Percentiles rank a stretch among this genome's conserved stretches.
phyloP scores from a whole-genome alignment of 2,888 invertebrate species.

The Leptinotarsa juncta region DNA sequence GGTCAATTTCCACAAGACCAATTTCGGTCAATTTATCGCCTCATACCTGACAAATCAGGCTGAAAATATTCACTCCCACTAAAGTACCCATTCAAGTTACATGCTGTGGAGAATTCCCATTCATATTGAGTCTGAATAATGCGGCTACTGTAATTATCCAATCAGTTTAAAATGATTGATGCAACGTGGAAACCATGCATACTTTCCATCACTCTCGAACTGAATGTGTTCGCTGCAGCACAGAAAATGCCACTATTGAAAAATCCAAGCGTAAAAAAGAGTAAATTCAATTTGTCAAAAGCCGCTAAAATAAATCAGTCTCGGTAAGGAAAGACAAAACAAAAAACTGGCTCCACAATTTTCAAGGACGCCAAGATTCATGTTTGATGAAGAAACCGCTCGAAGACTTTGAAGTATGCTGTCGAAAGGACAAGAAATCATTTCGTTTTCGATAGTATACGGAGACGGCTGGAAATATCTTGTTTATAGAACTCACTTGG shows the following conservation, averaged over 20 bases:
- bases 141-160: conserved; percentile 1
- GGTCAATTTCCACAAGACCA: too few relatives aligned
- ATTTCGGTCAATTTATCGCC: too few relatives aligned
- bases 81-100: not conserved
- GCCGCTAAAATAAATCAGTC: conserved; percentile 38
- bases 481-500: not conserved
- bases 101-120: not conserved
- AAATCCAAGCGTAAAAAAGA: conserved; percentile 20
- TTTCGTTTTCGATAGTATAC: conserved; percentile 13
- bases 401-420: conserved; percentile 18
- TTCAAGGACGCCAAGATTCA: conserved; percentile 38
- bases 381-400: conserved; percentile 18
- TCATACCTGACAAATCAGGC: not conserved
- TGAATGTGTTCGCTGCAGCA: not conserved
- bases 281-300: conserved; percentile 41
- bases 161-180: conserved; percentile 8
- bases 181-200: not conserved
- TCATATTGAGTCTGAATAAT: not conserved
- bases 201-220: not conserved
- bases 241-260: conserved; percentile 16
- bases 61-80: not conserved
- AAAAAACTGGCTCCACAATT: conserved; percentile 37
- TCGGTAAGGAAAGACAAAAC: conserved; percentile 28
- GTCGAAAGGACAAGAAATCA: conserved; percentile 12
- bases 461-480: not conserved